These are phyloP conservation scores for Diprion similis DNA, from an alignment of 1,140 invertebrate species.

Conservation along the genomic window DNA sequence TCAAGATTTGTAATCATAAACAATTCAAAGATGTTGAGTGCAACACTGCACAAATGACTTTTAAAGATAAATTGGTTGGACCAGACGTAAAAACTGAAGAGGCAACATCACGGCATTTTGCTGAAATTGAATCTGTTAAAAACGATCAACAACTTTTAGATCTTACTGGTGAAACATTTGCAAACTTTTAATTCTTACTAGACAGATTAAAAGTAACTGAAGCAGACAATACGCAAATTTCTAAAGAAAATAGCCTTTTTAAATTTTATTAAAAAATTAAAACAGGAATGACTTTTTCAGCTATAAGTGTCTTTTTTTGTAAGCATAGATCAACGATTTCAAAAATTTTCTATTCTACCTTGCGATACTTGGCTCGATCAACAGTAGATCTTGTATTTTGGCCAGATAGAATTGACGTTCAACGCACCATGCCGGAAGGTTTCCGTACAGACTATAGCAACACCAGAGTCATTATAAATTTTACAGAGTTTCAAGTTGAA, in stretches of 20 bases:
- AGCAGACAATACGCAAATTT: neutral
- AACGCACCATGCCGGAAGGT: conserved; percentile 29
- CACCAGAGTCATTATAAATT: conserved; percentile 53
- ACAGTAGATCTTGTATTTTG: conserved; percentile 35
- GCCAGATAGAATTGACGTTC: conserved; percentile 29
- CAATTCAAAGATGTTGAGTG: conserved; percentile 10
- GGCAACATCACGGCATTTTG: no score
- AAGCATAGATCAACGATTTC: conserved; percentile 5
- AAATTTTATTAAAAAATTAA: conserved; percentile 19
- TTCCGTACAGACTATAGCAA: conserved; percentile 46
- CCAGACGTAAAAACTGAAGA: conserved; percentile 9
- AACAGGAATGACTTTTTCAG: conserved; percentile 13
- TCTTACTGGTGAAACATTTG: conserved; percentile 10
- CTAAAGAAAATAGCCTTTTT: conserved; percentile 18
- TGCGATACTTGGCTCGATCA: conserved; percentile 23
- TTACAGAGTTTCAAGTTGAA: conserved; percentile 54
- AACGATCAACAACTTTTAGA: conserved; percentile 9
- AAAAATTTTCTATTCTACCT: conserved; percentile 11
- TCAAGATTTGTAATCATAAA: neutral
- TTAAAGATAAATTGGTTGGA: neutral
- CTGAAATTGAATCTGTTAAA: conserved; percentile 10
- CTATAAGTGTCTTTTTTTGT: conserved; percentile 12
- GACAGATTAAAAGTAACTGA: neutral
- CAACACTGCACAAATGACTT: conserved; percentile 14
- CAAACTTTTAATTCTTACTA: neutral